Evolutionary conservation across 2,888 invertebrate species (phyloP), one percentile per base, ranked within the genome.

Genomic region (Eupeodes latifasciatus): DNA sequence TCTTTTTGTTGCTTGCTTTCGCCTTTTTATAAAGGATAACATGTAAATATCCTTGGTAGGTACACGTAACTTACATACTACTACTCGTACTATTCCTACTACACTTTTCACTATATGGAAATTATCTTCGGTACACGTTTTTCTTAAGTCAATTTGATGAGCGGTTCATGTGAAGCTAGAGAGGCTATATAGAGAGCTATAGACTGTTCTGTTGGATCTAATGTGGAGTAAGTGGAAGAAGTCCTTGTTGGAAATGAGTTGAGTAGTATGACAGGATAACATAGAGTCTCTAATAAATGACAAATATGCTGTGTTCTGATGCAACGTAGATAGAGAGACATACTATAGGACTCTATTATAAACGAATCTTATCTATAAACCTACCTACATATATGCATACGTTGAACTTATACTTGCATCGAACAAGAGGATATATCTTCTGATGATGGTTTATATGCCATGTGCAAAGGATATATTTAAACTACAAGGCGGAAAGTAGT

Each of bases 91-190:
- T n/a, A 7, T 34, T 67, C 0, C 36, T 64, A 19, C 12, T 47
- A 11, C 12, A 27, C 27, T 57, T 64, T 49, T 47, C 0, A 11
- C 16, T 59, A 59, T 34, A 72, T 59, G 57, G 14, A 69, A 62
- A 57, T 47, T 79, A 83, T 74, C 57, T 57, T 76, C 76, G 34
- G 75, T 51, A 53, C 34, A 75, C 71, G 76, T 83, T 72, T 80
- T 87, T 83, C 83, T 87, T 87, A 66, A 83, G 86, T 87, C 86
- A 87, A 87, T 87, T 87, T 79, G 79, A 71, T 66, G 76, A 80
- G 79, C 75, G 79, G 83, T 87, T 72, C 66, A 83, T 75, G 79
- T 5, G 19, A 27, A 27, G 27, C 27, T 27, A 27, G 27, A 1
- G n/a, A 2, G 27, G 27, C 27, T 27, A 27, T 27, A 27, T 27